These are phyloP conservation scores for Saccopteryx leptura DNA, from an alignment of 2,113 vertebrate genomes.

Conservation along the genomic window DNA sequence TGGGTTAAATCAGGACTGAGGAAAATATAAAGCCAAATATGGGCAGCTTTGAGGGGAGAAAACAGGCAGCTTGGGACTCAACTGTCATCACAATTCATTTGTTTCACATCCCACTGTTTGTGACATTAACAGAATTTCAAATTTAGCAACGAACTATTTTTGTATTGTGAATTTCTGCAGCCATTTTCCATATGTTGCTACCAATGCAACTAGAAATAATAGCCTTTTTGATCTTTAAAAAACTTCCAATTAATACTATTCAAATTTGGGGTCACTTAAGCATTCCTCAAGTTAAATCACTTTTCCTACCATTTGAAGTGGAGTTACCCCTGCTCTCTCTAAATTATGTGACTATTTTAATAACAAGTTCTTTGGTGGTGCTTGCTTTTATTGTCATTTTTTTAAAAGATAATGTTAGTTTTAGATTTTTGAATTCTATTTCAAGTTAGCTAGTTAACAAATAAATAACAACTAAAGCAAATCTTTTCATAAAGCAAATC, in stretches of 20 bases:
- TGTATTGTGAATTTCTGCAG: slow-evolving; percentile 81
- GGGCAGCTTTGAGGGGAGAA: slow-evolving; percentile 67
- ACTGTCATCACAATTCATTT: slow-evolving; percentile 86
- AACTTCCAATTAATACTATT: slow-evolving; percentile 69
- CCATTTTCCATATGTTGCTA: slow-evolving; percentile 84
- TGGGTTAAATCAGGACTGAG: slow-evolving; percentile 82
- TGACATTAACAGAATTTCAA: slow-evolving; percentile 85
- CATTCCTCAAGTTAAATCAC: slow-evolving; percentile 56
- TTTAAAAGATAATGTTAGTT: slow-evolving; percentile 65
- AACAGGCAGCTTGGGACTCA: slow-evolving; percentile 82
- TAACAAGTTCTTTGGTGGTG: slow-evolving; percentile 48
- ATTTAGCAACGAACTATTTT: slow-evolving; percentile 86
- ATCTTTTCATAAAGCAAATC: slow-evolving; percentile 56
- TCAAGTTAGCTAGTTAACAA: slow-evolving; percentile 58
- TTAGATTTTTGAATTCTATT: slow-evolving; percentile 48
- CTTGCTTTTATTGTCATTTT: slow-evolving; percentile 71
- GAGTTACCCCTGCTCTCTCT: slow-evolving; percentile 30
- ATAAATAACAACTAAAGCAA: slow-evolving; percentile 1
- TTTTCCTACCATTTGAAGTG: slow-evolving; percentile 48
- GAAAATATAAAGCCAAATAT: slow-evolving; percentile 81
- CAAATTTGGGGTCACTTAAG: slow-evolving; percentile 67
- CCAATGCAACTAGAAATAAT: slow-evolving; percentile 66
- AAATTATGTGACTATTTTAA: slow-evolving; percentile 62
- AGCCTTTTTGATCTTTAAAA: slow-evolving; percentile 81
- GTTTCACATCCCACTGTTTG: slow-evolving; percentile 84